Conservation (phyloP, 2,888 invertebrate genomes). For the Idaea dimidiata region DNA sequence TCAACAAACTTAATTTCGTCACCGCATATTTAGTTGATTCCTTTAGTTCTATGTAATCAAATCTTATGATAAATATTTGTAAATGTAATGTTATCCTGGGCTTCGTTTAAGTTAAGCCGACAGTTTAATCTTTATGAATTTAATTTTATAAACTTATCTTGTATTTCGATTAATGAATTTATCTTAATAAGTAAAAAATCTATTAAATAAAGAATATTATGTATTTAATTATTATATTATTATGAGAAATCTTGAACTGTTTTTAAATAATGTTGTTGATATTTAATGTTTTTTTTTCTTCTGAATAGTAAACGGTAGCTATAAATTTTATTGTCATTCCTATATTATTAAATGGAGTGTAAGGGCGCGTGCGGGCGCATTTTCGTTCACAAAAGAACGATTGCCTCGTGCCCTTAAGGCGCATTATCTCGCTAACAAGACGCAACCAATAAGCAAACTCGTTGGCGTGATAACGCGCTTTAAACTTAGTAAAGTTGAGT, state of each 20-base stretch:
- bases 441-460: too few species aligned
- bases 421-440: too few species aligned
- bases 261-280: slow-evolving; percentile 17
- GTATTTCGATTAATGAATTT: slow-evolving; percentile 11
- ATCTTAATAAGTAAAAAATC: slow-evolving; percentile 9
- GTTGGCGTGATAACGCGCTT: too few species aligned
- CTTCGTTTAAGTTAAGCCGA: slow-evolving; percentile 19
- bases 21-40: neutral
- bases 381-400: neutral
- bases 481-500: slow-evolving; percentile 43
- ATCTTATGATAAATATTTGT: neutral
- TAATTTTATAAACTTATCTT: slow-evolving; percentile 13
- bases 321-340: slow-evolving; percentile 65
- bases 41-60: slow-evolving; percentile 15
- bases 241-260: slow-evolving; percentile 6
- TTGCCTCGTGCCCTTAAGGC: slow-evolving; percentile 21
- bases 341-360: slow-evolving; percentile 62
- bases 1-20: neutral
- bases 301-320: slow-evolving; percentile 47
- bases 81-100: slow-evolving; percentile 6
- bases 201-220: slow-evolving; percentile 24
- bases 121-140: slow-evolving; percentile 20
- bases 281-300: slow-evolving; percentile 15
- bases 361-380: slow-evolving; percentile 23
- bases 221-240: slow-evolving; percentile 17